Evolutionary conservation across 1,140 invertebrate species (phyloP), one percentile per base, ranked within the genome.

Genomic region (Atta texana): DNA sequence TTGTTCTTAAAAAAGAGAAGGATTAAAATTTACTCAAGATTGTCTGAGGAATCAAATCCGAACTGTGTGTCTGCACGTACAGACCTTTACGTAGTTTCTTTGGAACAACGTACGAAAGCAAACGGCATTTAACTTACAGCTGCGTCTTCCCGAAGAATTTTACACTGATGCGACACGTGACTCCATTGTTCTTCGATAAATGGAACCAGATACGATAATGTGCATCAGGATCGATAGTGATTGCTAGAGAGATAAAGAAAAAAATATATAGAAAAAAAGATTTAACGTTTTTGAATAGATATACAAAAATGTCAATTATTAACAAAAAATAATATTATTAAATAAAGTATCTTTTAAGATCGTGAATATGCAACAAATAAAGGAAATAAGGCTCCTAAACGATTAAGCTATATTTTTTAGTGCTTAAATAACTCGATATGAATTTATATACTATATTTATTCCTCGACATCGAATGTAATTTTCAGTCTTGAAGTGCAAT

Each of bases 131-230:
- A 75, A 39, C 34, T 68, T 61, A 34, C 69, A 51, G 24, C 31
- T 57, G 55, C 44, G 34, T 55, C 64, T 66, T n/a, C 53, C 21
- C 61, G 75, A 66, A 53, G 34, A 18, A 66, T 81, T 85, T 80
- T 85, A 77, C 61, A 64, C 31, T 31, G 49, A 77, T 6, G 51
- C 68, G 68, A 89, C 75, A 66, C 88, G 87, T 89, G 88, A 89
- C 82, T 89, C 82, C 75, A 89, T 89, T 89, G 87, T 89, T 89
- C 75, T 61, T 61, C 39, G 55, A 82, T 55, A 44, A 55, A 81
- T 44, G 28, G 24, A 74, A 39, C 21, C 53, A 68, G 53, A 12
- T 14, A 59, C 5, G 18, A 28, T 71, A 81, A 71, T 82, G 24
- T 55, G 55, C 24, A 71, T 49, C 24, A 1, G n/a, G 28, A 68